phyloP scores from a whole-genome alignment of 2,113 vertebrate genomes.

The Edolisoma coerulescens region DNA sequence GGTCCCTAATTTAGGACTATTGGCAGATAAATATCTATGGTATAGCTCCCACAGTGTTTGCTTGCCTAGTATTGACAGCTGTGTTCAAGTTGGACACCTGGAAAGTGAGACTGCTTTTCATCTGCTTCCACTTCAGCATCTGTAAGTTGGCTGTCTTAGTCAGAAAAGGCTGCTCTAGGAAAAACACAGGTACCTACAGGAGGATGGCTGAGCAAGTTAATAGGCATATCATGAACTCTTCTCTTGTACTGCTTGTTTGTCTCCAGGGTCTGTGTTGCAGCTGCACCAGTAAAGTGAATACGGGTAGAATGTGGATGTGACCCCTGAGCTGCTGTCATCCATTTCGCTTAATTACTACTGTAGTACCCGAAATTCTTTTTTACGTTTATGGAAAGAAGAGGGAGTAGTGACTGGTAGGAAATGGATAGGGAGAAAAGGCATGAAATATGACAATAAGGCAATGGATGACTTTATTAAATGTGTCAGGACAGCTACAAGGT shows the following conservation, averaged over 20 bases:
- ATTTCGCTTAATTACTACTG: not conserved
- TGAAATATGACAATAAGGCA: not conserved
- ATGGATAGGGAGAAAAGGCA: not conserved
- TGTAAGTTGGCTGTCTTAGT: not conserved
- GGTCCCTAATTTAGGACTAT: not conserved
- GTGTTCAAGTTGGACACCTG: not conserved
- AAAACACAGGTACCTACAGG: not conserved
- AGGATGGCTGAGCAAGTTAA: not conserved
- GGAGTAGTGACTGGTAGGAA: not conserved
- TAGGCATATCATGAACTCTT: not conserved
- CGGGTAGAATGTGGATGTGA: not conserved
- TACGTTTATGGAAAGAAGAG: not conserved
- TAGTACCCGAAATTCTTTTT: not conserved
- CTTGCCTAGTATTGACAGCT: not conserved
- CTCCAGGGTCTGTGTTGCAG: not conserved
- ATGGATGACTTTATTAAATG: not conserved
- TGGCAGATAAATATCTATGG: not conserved
- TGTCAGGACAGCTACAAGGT: not conserved
- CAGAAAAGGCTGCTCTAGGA: not conserved
- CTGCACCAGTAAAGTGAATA: not conserved
- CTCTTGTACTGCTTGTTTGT: not conserved
- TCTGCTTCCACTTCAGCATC: not conserved
- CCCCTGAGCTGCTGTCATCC: not conserved
- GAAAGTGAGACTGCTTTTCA: not conserved
- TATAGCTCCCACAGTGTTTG: not conserved